These are phyloP conservation scores for Perccottus glenii DNA, from an alignment of 2,113 vertebrate genomes.

Conservation along the genomic window DNA sequence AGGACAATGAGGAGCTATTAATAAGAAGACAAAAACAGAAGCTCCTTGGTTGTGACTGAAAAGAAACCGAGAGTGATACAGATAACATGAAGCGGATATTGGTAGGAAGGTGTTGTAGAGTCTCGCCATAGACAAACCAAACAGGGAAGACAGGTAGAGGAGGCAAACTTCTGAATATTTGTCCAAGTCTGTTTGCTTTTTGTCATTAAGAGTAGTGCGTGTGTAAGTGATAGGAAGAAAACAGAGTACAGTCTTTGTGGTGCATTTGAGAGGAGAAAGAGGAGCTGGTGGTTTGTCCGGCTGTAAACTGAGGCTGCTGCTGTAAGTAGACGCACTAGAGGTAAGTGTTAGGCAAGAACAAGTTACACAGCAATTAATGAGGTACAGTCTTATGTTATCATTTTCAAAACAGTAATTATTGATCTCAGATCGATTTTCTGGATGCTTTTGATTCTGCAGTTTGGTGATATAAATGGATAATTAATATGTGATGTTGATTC, in stretches of 20 bases:
- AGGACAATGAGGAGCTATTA: slow-evolving; percentile 49
- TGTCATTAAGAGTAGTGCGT: slow-evolving; percentile 1
- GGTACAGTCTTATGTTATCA: too few relatives aligned
- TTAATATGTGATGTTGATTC: too few relatives aligned
- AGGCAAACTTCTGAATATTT: too few relatives aligned
- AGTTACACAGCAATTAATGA: too few relatives aligned
- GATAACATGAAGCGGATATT: too few relatives aligned
- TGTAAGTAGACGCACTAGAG: slow-evolving; percentile 5
- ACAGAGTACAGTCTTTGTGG: slow-evolving; percentile 42
- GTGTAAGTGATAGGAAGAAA: slow-evolving; percentile 41
- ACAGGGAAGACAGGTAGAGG: neutral
- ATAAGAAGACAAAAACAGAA: slow-evolving; percentile 58
- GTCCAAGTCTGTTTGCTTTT: too few relatives aligned
- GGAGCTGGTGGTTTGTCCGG: slow-evolving; percentile 37
- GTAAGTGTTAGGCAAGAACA: neutral
- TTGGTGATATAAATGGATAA: too few relatives aligned
- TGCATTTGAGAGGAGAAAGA: slow-evolving; percentile 45
- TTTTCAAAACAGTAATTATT: too few relatives aligned
- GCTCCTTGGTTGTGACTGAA: neutral
- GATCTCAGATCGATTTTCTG: too few relatives aligned
- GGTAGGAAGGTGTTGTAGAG: too few relatives aligned
- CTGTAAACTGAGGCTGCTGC: slow-evolving; percentile 37
- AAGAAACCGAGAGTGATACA: slow-evolving; percentile 24
- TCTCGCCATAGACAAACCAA: neutral
- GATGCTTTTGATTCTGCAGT: too few relatives aligned